Evolutionary conservation across 2,113 vertebrate genomes (phyloP), one percentile per base, ranked within the genome.

Genomic region (Centropus bengalensis): DNA sequence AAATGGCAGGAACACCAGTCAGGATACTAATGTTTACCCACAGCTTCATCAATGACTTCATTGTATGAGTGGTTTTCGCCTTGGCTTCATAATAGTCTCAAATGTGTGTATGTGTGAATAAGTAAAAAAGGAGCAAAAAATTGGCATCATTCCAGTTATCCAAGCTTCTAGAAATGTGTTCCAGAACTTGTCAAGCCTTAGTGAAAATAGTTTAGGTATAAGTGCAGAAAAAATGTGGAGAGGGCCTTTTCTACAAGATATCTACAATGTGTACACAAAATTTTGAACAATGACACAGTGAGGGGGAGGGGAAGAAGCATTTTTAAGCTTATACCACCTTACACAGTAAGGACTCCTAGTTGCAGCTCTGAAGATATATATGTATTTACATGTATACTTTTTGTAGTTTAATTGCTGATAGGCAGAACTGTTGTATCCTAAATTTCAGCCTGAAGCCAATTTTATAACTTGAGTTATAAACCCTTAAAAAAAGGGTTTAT

Each of bases 391-490:
- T 33, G 6, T 88, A 24, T 68, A 52, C 70, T 74, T 88, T 20
- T 86, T 79, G 22, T 10, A 12, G 44, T 82, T 96, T 89, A 95
- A 89, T 94, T 95, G 80, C 66, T 96, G 92, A 92, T 94, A 96
- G 79, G 79, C 80, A 89, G 69, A 86, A 88, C 54, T 96, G 92
- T 94, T 92, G 20, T 94, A 77, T 84, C 91, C 73, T 60, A 54
- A 93, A 89, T 97, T 97, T 94, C 94, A 96, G 87, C 96, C 90
- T 88, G 73, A 33, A 97, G 96, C 88, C 84, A 91, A 84, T 96
- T 96, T 84, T 91, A 75, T 95, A 91, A 95, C 87, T 92, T 82
- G 87, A 97, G 93, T 96, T 95, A 73, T 86, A 93, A 97, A 89
- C 81, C 75, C 76, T 71, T 94, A 92, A 93, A 97, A 92, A 78